Base-by-base conservation (phyloP, 2,113 vertebrate species). In the Caretta caretta region DNA sequence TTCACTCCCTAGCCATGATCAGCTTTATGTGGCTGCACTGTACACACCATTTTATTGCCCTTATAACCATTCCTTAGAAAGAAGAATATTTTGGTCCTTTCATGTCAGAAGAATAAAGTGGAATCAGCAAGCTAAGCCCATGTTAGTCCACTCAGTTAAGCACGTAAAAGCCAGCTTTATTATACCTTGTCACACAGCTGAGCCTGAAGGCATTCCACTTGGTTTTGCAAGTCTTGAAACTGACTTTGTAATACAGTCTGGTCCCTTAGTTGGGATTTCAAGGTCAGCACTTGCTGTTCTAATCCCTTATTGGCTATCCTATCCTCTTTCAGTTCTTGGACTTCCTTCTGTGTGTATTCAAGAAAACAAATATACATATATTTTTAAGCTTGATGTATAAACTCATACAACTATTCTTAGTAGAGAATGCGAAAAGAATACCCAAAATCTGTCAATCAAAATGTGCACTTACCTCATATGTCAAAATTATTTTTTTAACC, bases 171-270 rank as follows among this genome's bases (percentile, higher is more conserved):
- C 35, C 29, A 88, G 6, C 4, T 90, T 94, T 53, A 50, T 83
- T 38, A 8, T 97, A 99, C 99, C 98, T 99, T 97, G 78, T 97
- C 96, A 96, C 82, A 72, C 4, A 99, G 98, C 93, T 98, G 97
- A 83, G 97, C 96, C 93, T 95, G 96, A 51, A 99, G 97, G 53
- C 79, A 14, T 75, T 82, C 80, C 86, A 98, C 93, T 84, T 97
- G 53, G 3, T 92, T 89, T 4, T 51, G 87, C 48, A 95, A 87
- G 2, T 5, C n/a, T 4, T 31, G 92, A 79, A 97, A 92, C 80
- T 72, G 89, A 80, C n/a, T 79, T 94, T 96, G 59, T 1, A 86
- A 62, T 0, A 90, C 56, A 38, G 72, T 65, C 89, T 98, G 98
- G 93, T 98, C 98, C 38, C 98, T 96, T 69, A 97, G 97, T 83